Base-by-base conservation (phyloP, 2,888 invertebrate species). In the Quadroppia sp. region DNA sequence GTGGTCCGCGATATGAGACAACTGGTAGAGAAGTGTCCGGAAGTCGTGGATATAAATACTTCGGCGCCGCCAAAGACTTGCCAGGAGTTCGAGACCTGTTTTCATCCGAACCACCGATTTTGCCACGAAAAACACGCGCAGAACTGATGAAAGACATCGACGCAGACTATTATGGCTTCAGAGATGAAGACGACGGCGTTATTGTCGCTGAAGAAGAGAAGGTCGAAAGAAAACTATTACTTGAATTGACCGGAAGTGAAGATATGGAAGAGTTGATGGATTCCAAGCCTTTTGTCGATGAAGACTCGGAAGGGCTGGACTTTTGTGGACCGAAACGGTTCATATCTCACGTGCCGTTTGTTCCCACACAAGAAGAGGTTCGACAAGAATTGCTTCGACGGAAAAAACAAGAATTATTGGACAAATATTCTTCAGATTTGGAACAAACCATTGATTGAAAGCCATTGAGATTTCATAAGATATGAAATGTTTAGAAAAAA, bases 81-180 rank as follows among this genome's bases (percentile, higher is more conserved):
- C 99, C 99, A 73, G 96, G 99, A 32, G 99, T 99, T 1, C 87
- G 97, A 67, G 99, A 99, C 82, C 83, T 99, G 42, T 99, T 99
- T 85, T 95, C 97, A 82, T 95, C 96, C 82, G 94, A 94, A 82
- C 92, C 95, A 13, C 93, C 94, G 17, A 89, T 91, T 71, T 90
- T 92, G 6, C 90, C 92, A 17, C 86, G 94, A 30, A 93, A 94
- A 83, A 94, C 95, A 0, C 87, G 98, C 72, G 94, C 92, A 0
- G 98, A 99, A 82, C 86, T 99, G 71, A 97, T 98, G 96, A 90
- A 94, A 79, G 92, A 97, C 81, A 93, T 99, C 50, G 98, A 99
- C 84, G 97, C 98, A 0, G 95, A 96, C 83, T 99, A 99, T 84
- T 99, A 99, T 83, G 99, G 99, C 0, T 98, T 96, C 83, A 85